Evolutionary conservation across 1,140 invertebrate species (phyloP).

Genomic region (Gryon sp.): DNA sequence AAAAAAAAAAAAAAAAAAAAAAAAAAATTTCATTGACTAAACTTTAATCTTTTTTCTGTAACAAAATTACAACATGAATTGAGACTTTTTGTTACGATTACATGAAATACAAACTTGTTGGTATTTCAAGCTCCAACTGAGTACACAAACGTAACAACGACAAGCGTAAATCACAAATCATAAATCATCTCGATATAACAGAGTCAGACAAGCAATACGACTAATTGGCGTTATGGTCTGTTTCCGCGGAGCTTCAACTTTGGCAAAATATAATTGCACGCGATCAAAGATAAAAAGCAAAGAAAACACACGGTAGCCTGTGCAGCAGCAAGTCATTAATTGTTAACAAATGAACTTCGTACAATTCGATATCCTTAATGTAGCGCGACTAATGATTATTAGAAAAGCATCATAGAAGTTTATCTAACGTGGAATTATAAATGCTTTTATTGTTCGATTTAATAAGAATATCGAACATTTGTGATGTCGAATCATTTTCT

Average conservation of each 20-base stretch:
- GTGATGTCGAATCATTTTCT: too few relatives aligned
- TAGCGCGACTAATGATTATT: conserved; percentile 13
- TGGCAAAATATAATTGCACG: conserved; percentile 48
- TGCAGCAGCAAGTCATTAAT: conserved; percentile 38
- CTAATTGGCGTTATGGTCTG: conserved; percentile 60
- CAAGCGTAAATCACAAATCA: conserved; percentile 43
- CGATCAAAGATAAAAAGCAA: conserved; percentile 47
- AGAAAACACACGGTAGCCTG: conserved; percentile 32
- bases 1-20: too few relatives aligned
- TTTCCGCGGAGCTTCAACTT: conserved; percentile 49
- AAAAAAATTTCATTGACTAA: too few relatives aligned
- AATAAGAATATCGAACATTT: too few relatives aligned
- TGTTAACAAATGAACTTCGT: conserved; percentile 37
- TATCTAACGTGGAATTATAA: background rate
- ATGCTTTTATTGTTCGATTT: too few relatives aligned
- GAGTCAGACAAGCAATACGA: conserved; percentile 56
- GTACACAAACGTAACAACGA: conserved; percentile 24
- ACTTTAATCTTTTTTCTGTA: too few relatives aligned
- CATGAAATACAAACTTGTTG: too few relatives aligned
- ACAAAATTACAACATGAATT: too few relatives aligned
- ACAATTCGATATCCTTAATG: conserved; percentile 29
- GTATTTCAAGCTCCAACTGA: too few relatives aligned
- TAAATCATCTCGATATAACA: conserved; percentile 55
- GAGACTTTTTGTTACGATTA: too few relatives aligned
- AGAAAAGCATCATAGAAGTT: background rate